A percentile compares a stretch with the other conserved stretches of the same genome.
Evolutionary conservation across 2,797 vertebrate species (phyloP).

Genomic region (Propithecus deckenii): DNA sequence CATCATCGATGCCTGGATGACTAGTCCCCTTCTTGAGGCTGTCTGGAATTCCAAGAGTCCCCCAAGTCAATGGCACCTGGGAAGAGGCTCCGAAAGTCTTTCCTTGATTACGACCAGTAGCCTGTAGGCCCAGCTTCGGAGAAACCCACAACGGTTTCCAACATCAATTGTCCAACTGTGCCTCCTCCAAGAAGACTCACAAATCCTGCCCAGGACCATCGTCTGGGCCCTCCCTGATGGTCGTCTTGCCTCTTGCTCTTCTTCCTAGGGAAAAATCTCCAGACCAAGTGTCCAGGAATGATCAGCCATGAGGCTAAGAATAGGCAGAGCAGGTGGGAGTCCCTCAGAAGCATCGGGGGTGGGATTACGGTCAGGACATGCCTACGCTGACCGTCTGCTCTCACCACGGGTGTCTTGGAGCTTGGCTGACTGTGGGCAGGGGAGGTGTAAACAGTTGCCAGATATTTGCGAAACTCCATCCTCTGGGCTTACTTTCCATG

Average conservation of each 20-base stretch:
- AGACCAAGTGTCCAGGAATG: slow-evolving; percentile 2
- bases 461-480: slow-evolving; percentile 19
- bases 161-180: not conserved
- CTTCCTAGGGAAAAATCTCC: not conserved
- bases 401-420: not conserved
- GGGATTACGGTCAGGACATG: not conserved
- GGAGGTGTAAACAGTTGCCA: not conserved
- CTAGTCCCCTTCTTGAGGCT: not conserved
- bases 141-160: not conserved
- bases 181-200: not conserved
- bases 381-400: slow-evolving; percentile 34
- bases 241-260: not conserved
- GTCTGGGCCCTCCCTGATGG: not conserved
- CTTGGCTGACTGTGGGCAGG: not conserved
- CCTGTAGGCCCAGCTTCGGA: not conserved
- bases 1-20: no score
- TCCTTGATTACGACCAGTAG: not conserved
- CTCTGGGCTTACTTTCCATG: not conserved
- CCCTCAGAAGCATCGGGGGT: not conserved
- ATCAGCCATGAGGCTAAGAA: slow-evolving; percentile 7
- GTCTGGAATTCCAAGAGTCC: not conserved
- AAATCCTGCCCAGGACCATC: not conserved
- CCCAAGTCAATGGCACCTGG: not conserved
- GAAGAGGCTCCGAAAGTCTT: not conserved
- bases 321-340: slow-evolving; percentile 41